These are phyloP conservation scores for Istiophorus platypterus DNA, from an alignment of 2,113 vertebrate species.

Conservation along the genomic window DNA sequence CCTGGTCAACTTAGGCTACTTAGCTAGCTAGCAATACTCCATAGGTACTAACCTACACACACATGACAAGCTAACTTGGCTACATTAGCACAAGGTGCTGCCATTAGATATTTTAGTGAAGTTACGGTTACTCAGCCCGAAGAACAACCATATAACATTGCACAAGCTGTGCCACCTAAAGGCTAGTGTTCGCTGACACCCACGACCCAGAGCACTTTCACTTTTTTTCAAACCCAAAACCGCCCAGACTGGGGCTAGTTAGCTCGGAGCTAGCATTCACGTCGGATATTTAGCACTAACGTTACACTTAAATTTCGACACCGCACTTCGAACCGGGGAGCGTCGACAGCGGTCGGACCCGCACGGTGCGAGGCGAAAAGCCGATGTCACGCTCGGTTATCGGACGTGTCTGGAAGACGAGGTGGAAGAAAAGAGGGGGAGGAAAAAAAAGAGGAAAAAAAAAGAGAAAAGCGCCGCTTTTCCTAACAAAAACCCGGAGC, in stretches of 20 bases:
- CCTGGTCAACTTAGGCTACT: conserved; percentile 78
- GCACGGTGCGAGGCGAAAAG: neutral
- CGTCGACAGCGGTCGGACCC: conserved; percentile 46
- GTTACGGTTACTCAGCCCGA: neutral
- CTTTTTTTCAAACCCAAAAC: conserved; percentile 73
- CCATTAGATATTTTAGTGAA: conserved; percentile 21
- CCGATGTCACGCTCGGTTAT: conserved; percentile 31
- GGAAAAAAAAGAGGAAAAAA: too few species aligned
- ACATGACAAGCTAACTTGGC: conserved; percentile 78
- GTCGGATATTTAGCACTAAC: conserved; percentile 60
- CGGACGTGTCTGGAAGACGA: conserved; percentile 11
- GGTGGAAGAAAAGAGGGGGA: too few species aligned
- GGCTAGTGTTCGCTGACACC: neutral
- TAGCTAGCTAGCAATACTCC: conserved; percentile 71
- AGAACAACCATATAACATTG: neutral
- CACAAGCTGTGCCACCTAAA: neutral
- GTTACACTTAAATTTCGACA: conserved; percentile 29
- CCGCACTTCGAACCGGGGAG: neutral
- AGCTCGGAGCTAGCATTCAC: conserved; percentile 70
- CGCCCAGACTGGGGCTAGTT: conserved; percentile 76
- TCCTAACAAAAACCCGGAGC: conserved; percentile 64
- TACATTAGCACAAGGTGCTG: conserved; percentile 73
- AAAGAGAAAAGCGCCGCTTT: conserved; percentile 50
- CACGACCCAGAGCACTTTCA: conserved; percentile 64
- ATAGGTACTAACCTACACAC: conserved; percentile 67